phyloP scores from a whole-genome alignment of 1,140 invertebrate genomes.

The Chrysoperla carnea region DNA sequence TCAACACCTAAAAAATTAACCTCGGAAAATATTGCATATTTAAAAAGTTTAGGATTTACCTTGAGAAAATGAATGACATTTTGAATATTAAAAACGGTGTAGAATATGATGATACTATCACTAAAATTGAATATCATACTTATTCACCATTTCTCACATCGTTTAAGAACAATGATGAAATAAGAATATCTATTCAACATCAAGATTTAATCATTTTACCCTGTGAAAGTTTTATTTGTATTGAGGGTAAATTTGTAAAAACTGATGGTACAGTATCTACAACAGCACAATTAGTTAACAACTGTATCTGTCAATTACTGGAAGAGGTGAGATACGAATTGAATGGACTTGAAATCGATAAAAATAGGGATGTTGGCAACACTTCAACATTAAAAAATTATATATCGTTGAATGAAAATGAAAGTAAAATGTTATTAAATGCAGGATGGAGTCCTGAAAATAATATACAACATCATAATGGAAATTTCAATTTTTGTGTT shows the following conservation, averaged over 20 bases:
- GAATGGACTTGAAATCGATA: slow-evolving; percentile 21
- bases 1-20: slow-evolving; percentile 3
- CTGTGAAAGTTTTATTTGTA: slow-evolving; percentile 14
- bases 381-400: slow-evolving; percentile 19
- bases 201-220: slow-evolving; percentile 20
- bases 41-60: slow-evolving; percentile 8
- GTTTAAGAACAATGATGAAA: slow-evolving; percentile 19
- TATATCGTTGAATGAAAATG: slow-evolving; percentile 6
- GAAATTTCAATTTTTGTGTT: slow-evolving; percentile 16
- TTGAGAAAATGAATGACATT: slow-evolving; percentile 7
- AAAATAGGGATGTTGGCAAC: slow-evolving; percentile 18
- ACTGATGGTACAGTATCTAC: slow-evolving; percentile 4
- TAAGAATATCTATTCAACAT: slow-evolving; percentile 17
- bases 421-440: slow-evolving; percentile 9
- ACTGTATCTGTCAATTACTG: slow-evolving; percentile 17
- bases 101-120: slow-evolving; percentile 13
- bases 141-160: too few relatives aligned
- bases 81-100: slow-evolving; percentile 9
- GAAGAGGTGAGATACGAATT: slow-evolving; percentile 21
- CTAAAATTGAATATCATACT: slow-evolving; percentile 17
- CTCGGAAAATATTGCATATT: slow-evolving; percentile 8
- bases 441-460: slow-evolving; percentile 7
- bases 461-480: neutral
- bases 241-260: slow-evolving; percentile 13
- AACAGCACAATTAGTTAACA: slow-evolving; percentile 12